Base-by-base conservation (phyloP, 2,797 vertebrate species). In the Ctenopoma kingsleyae region DNA sequence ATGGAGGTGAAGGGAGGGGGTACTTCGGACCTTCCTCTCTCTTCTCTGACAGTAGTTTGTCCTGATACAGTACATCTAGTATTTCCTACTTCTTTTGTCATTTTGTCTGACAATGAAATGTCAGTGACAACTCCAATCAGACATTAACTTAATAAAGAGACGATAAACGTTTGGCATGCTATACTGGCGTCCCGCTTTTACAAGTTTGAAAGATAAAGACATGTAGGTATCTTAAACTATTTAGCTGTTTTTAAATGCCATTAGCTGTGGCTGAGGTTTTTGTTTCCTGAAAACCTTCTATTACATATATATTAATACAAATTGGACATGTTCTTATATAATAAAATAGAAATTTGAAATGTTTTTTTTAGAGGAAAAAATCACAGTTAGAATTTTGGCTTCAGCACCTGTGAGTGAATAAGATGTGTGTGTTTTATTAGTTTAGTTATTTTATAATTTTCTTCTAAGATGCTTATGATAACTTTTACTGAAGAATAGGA, bases 1-100 rank as follows among this genome's bases (percentile, higher is more conserved):
- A 73, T 71, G 81, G 46, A 65, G 80, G 82, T 36, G 20, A 66
- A 30, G 32, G 74, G 50, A 64, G 69, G 38, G 9, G 59, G 51
- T 0, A 30, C 41, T 2, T 53, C 53, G 55, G 20, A 2, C 15
- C 10, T 43, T 15, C 3, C 54, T 4, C 40, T 8, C 17, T 13
- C 19, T 7, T 5, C 32, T 57, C 22, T 19, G 20, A 66, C 20
- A 22, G 43, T 23, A 27, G 8, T 58, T 50, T 58, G 11, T 3
- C 8, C 38, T 46, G 15, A 47, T 61, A 15, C 23, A 32, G 30
- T 32, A 32, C 8, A n/a, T 65, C 1, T 25, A 38, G 25, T 46
- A 27, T 60, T 35, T 78, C 30, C 17, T 12, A 6, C 30, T 36
- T 44, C 6, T 56, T 6, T 48, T n/a, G 11, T 10, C 5, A 20